These are phyloP conservation scores for Ispidina picta DNA, from an alignment of 2,797 vertebrate species.

Conservation along the genomic window DNA sequence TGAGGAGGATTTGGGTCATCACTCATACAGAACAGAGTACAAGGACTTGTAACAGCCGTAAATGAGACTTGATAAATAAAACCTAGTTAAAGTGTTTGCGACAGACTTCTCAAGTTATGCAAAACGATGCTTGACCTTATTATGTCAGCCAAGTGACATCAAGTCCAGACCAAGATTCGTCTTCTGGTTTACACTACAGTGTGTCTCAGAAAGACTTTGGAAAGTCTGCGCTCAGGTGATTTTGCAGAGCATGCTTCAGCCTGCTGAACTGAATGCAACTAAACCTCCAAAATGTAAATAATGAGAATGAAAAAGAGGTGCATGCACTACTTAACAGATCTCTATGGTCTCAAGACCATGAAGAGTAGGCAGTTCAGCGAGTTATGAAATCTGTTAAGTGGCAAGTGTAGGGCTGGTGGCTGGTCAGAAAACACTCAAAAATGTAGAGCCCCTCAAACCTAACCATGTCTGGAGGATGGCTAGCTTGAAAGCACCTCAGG, in stretches of 20 bases:
- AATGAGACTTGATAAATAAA: not conserved
- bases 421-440: not conserved
- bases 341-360: not conserved
- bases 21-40: not conserved
- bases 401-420: not conserved
- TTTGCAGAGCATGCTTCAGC: not conserved
- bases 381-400: not conserved
- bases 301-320: not conserved
- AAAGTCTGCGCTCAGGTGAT: not conserved
- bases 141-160: not conserved
- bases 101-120: not conserved
- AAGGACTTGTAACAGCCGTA: not conserved
- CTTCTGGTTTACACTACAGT: not conserved
- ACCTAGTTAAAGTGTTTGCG: not conserved
- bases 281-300: not conserved
- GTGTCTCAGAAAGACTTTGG: not conserved
- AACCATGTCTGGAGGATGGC: rapidly evolving
- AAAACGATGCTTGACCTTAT: not conserved
- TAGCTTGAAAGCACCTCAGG: not conserved
- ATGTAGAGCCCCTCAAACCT: rapidly evolving
- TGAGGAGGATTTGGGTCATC: not conserved
- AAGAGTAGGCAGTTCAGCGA: not conserved
- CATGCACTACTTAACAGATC: not conserved
- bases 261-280: not conserved
- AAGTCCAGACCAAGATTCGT: not conserved